Evolutionary conservation across 2,113 vertebrate genomes (phyloP).

Genomic region (Lamprotornis superbus): DNA sequence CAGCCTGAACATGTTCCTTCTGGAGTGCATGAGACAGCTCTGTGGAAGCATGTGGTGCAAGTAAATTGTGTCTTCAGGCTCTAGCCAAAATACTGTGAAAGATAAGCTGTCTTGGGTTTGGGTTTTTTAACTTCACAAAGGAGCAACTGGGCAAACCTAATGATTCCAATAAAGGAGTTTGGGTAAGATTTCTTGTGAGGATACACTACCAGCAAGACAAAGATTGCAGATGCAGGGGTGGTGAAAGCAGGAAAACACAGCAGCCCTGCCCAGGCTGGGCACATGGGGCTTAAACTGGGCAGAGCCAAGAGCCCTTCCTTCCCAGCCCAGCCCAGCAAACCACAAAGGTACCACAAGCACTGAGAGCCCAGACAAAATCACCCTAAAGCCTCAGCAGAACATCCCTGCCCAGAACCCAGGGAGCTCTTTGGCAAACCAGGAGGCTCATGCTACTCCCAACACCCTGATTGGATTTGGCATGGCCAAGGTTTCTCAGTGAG

Average conservation of each 20-base stretch:
- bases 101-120: neutral
- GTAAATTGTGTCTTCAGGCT: neutral
- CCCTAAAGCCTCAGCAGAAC: neutral
- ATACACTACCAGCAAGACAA: neutral
- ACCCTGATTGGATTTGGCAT: conserved; percentile 75
- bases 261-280: neutral
- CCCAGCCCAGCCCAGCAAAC: neutral
- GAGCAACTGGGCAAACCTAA: neutral
- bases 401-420: neutral
- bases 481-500: conserved; percentile 73
- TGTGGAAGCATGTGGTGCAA: neutral
- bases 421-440: neutral
- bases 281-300: fast-evolving
- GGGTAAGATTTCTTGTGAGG: neutral
- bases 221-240: neutral
- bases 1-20: neutral
- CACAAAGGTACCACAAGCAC: fast-evolving
- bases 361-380: neutral
- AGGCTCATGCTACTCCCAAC: conserved; percentile 47
- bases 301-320: neutral
- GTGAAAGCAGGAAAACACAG: neutral
- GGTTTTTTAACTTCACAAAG: neutral
- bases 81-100: neutral
- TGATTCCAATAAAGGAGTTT: neutral
- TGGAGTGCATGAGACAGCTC: neutral